A percentile compares a stretch with the other conserved stretches of the same genome.
phyloP scores from a whole-genome alignment of 2,888 invertebrate genomes.

The Sturmia bella region DNA sequence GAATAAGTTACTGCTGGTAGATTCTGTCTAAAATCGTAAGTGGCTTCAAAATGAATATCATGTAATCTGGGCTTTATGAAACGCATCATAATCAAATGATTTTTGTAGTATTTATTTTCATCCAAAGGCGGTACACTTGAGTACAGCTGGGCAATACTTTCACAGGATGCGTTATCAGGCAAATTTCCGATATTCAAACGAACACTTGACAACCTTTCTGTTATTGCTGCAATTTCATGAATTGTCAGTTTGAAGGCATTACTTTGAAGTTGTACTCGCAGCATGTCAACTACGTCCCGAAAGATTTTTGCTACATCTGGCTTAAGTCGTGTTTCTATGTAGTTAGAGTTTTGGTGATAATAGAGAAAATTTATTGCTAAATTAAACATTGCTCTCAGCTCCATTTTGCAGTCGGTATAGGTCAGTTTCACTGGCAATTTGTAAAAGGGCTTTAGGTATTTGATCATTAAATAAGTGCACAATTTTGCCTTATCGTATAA shows the following conservation, averaged over 20 bases:
- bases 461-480: slow-evolving; percentile 77
- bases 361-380: slow-evolving; percentile 73
- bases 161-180: slow-evolving; percentile 52
- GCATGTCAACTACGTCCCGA: background rate
- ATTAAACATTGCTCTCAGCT: slow-evolving; percentile 76
- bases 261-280: slow-evolving; percentile 44
- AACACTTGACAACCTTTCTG: background rate
- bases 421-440: slow-evolving; percentile 71
- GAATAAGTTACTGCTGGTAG: slow-evolving; percentile 74
- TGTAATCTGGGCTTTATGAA: background rate
- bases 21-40: no score
- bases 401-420: no score
- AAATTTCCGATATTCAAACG: slow-evolving; percentile 77
- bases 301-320: background rate
- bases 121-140: slow-evolving; percentile 18
- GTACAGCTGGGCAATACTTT: slow-evolving; percentile 72
- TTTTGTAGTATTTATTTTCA: slow-evolving; percentile 58
- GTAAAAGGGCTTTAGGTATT: slow-evolving; percentile 71
- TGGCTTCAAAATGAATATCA: slow-evolving; percentile 37
- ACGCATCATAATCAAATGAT: slow-evolving; percentile 35
- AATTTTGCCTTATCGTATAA: slow-evolving; percentile 16
- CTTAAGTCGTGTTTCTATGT: no score
- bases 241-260: slow-evolving; percentile 70
- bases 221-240: background rate
- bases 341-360: slow-evolving; percentile 61